Percentiles rank a stretch among this genome's conserved stretches.
Conservation (phyloP, 1,140 invertebrate genomes). For the Panagrolaimus sp. region DNA sequence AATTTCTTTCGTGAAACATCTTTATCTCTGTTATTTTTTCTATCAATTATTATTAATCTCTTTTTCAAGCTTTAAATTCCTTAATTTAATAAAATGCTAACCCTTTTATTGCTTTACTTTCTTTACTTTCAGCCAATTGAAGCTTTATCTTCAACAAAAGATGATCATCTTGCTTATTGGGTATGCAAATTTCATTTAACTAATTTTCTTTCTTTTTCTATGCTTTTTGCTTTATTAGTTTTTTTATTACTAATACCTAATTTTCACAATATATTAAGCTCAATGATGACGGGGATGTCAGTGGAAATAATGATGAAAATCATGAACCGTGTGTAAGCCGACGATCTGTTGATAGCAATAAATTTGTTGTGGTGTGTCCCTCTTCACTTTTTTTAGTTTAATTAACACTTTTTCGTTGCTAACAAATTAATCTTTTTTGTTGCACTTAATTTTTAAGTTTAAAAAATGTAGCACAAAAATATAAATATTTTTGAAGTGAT, state of each 20-base stretch:
- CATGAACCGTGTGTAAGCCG: constrained; percentile 27
- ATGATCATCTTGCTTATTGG: constrained; percentile 35
- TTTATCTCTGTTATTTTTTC: neutral
- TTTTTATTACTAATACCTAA: neutral
- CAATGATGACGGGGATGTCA: constrained; percentile 22
- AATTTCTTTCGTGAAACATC: too few species aligned
- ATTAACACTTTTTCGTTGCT: neutral
- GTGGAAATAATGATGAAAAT: constrained; percentile 11
- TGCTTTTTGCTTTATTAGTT: neutral
- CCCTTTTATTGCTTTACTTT: neutral
- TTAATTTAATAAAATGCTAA: constrained; percentile 9
- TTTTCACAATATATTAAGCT: constrained; percentile 20
- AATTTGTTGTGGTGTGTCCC: constrained; percentile 12
- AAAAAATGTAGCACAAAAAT: too few species aligned
- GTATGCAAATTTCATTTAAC: constrained; percentile 18
- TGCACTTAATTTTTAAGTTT: too few species aligned
- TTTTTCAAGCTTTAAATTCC: constrained; percentile 2
- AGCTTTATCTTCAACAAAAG: constrained; percentile 22
- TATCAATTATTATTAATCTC: neutral
- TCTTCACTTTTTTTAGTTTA: neutral
- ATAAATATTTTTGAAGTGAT: too few species aligned
- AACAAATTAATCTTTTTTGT: neutral
- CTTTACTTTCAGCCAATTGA: constrained; percentile 42
- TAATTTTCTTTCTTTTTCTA: neutral
- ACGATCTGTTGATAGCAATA: neutral